Evolutionary conservation across 2,888 invertebrate species (phyloP).

Genomic region (Heliconius aoede): DNA sequence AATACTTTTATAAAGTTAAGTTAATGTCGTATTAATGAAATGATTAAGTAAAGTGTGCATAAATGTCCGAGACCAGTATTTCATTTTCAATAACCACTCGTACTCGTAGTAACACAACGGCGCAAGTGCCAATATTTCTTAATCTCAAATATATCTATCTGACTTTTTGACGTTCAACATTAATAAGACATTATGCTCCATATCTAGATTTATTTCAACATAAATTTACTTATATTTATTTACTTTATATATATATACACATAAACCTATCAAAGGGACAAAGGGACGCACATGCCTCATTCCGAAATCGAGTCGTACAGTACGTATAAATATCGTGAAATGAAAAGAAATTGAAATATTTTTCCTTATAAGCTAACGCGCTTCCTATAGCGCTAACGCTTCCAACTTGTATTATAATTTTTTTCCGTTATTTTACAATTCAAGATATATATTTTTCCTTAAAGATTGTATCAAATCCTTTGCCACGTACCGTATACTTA

Average conservation of each 20-base stretch:
- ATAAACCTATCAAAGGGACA: no score
- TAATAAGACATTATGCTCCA: constrained; percentile 6
- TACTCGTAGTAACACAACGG: background rate
- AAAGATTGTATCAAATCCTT: background rate
- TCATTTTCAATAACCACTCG: background rate
- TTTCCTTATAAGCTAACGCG: no score
- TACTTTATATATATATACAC: no score
- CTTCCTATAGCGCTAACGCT: no score
- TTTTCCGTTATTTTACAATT: background rate
- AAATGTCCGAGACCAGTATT: background rate
- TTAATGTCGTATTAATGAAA: background rate
- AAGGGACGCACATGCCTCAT: no score
- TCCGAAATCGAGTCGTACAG: no score
- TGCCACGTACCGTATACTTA: background rate
- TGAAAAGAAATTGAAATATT: no score
- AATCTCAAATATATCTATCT: background rate
- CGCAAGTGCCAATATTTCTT: constrained; percentile 10
- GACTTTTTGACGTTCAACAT: constrained; percentile 17
- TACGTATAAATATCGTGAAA: no score
- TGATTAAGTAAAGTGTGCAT: background rate
- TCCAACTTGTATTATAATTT: no score
- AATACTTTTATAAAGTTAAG: background rate
- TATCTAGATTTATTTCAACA: background rate
- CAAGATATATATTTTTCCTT: background rate
- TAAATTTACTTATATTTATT: background rate